These are phyloP conservation scores for Onchidella celtica DNA, from an alignment of 2,888 invertebrate genomes.

Conservation along the genomic window DNA sequence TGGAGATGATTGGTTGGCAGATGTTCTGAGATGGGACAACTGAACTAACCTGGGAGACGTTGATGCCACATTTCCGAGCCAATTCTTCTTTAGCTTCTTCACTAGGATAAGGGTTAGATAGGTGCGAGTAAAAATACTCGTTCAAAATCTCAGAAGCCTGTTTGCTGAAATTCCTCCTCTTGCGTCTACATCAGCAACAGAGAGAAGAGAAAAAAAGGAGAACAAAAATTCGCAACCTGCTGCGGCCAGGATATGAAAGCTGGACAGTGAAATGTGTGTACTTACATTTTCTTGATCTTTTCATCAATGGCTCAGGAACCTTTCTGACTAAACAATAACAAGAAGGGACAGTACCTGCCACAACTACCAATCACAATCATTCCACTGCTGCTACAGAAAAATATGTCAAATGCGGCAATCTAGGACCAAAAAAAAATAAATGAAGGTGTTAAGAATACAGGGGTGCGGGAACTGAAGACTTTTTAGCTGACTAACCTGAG, in stretches of 20 bases:
- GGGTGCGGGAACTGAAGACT: not conserved
- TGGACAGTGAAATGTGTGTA: constrained; percentile 10
- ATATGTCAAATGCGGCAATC: not conserved
- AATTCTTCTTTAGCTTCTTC: constrained; percentile 99
- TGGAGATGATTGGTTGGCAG: constrained; percentile 35
- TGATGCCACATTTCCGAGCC: constrained; percentile 99
- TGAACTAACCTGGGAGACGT: constrained; percentile 91
- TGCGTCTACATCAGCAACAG: constrained; percentile 81
- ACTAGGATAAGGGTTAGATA: constrained; percentile 99
- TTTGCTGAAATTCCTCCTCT: constrained; percentile 99
- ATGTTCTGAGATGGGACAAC: constrained; percentile 9
- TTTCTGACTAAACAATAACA: constrained; percentile 5
- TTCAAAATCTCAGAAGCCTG: constrained; percentile 99
- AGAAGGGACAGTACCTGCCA: not conserved
- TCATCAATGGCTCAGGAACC: constrained; percentile 21
- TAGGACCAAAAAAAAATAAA: not conserved
- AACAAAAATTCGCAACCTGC: constrained; percentile 28
- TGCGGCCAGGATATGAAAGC: not conserved
- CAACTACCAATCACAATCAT: constrained; percentile 44
- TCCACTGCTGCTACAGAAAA: not conserved
- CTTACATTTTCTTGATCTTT: constrained; percentile 28
- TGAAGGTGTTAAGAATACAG: not conserved
- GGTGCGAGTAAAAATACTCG: constrained; percentile 99
- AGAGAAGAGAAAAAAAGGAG: constrained; percentile 45
- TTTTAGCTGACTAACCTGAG: constrained; percentile 85